These are phyloP conservation scores for Agrilus biguttatus DNA, from an alignment of 2,888 invertebrate species.

Conservation along the genomic window DNA sequence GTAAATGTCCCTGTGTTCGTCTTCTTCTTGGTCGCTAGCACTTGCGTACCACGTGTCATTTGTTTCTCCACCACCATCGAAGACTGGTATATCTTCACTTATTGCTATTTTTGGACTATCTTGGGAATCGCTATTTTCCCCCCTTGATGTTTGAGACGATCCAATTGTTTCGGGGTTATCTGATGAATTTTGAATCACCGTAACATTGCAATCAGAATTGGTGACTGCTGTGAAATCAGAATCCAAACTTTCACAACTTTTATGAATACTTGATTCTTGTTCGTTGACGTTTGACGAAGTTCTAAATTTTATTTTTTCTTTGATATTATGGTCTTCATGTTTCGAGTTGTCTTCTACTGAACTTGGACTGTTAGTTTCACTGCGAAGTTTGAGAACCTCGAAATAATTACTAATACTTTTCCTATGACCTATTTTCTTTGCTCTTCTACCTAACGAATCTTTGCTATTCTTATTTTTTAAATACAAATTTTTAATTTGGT, in stretches of 20 bases:
- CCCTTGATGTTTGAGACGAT: too few species aligned
- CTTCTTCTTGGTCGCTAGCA: constrained; percentile 64
- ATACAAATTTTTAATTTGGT: constrained; percentile 16
- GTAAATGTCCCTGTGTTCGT: constrained; percentile 51
- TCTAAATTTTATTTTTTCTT: neutral
- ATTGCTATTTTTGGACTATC: constrained; percentile 16
- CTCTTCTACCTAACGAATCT: constrained; percentile 19
- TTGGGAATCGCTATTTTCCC: neutral
- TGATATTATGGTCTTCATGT: constrained; percentile 29
- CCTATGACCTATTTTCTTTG: constrained; percentile 21
- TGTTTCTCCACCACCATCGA: constrained; percentile 34
- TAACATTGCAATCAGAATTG: constrained; percentile 9
- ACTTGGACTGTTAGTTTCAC: constrained; percentile 25
- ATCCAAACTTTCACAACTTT: too few species aligned
- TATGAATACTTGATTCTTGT: too few species aligned
- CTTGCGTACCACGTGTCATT: constrained; percentile 71
- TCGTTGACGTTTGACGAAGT: too few species aligned
- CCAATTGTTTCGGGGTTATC: constrained; percentile 6
- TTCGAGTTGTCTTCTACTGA: constrained; percentile 43
- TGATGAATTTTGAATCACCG: constrained; percentile 8
- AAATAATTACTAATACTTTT: constrained; percentile 29
- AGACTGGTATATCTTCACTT: constrained; percentile 34
- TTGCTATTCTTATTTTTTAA: constrained; percentile 23
- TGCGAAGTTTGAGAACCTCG: constrained; percentile 28
- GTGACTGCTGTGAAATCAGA: neutral